Base-by-base conservation (phyloP, 2,888 invertebrate genomes). In the Drosophila rellima region DNA sequence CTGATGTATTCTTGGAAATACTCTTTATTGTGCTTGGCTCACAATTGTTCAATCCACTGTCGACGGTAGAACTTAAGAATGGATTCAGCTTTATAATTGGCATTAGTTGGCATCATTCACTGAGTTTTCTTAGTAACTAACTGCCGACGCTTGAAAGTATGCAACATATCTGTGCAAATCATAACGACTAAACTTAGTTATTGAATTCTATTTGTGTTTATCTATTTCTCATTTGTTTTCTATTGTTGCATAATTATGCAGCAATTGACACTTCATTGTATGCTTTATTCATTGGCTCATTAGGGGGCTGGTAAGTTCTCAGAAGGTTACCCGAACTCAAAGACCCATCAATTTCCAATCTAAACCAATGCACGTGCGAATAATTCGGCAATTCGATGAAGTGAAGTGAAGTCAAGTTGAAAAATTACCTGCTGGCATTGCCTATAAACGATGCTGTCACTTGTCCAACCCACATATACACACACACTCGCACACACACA, bases 281-380 rank as follows among this genome's bases (percentile, higher is more conserved):
- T 23, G 1, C 44, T 35, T 35, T 68, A 11, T 57, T n/a, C n/a
- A 10, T 0, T 20, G 26, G 31, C 48, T 52, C 54, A 62, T 59
- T 65, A 47, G 51, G 26, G 55, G 35, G 35, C 68, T 42, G 62
- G 57, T 18, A 35, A 48, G 45, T 79, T 82, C 78, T 33, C 29
- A 15, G 79, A 87, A 81, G 48, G 33, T 37, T 20, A 23, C 6
- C 13, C 18, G 6, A 10, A 35, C n/a, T 33, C 15, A 8, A 17
- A 29, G 20, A 35, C 54, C 68, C 82, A 80, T 82, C 80, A 66
- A 47, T 61, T 73, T 79, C 61, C 56, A 79, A 84, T 78, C 70
- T 63, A 70, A 84, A 75, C 52, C 82, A 72, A 74, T 85, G 78
- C 85, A 86, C 88, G 88, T 85, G 88, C 85, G 86, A 85, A 85